A percentile compares a stretch with the other conserved stretches of the same genome.
Evolutionary conservation across 1,140 invertebrate genomes (phyloP).

Genomic region (Musca vetustissima): DNA sequence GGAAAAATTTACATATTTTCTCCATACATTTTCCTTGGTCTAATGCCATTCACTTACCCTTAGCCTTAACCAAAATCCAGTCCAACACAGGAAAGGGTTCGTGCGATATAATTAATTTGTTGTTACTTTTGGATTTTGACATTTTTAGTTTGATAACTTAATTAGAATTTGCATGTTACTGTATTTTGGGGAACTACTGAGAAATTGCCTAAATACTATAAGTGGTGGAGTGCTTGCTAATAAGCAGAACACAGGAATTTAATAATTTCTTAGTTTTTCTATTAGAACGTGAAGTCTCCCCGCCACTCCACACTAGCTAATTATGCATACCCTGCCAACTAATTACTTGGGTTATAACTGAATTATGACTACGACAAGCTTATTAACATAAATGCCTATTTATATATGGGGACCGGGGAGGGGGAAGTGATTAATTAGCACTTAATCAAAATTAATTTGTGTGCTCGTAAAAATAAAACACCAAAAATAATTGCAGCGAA

Average conservation of each 20-base stretch:
- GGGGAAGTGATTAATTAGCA: slow-evolving; percentile 26
- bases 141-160: slow-evolving; percentile 21
- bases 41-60: too few species aligned
- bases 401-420: slow-evolving; percentile 31
- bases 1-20: too few species aligned
- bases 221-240: too few species aligned
- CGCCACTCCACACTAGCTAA: neutral
- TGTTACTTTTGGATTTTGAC: slow-evolving; percentile 19
- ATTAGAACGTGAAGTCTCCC: too few species aligned
- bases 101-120: slow-evolving; percentile 14
- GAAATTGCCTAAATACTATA: too few species aligned
- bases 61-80: too few species aligned
- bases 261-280: too few species aligned
- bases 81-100: too few species aligned
- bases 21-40: too few species aligned
- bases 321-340: slow-evolving; percentile 10
- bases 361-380: slow-evolving; percentile 2
- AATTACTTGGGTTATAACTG: neutral
- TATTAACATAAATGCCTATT: slow-evolving; percentile 24
- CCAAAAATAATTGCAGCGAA: slow-evolving; percentile 6
- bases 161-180: slow-evolving; percentile 6
- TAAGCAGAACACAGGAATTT: too few species aligned
- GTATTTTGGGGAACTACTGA: too few species aligned
- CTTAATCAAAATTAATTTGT: slow-evolving; percentile 17
- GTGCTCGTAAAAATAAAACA: neutral